Conservation (phyloP, 2,888 invertebrate genomes). For the Conus canariensis region DNA sequence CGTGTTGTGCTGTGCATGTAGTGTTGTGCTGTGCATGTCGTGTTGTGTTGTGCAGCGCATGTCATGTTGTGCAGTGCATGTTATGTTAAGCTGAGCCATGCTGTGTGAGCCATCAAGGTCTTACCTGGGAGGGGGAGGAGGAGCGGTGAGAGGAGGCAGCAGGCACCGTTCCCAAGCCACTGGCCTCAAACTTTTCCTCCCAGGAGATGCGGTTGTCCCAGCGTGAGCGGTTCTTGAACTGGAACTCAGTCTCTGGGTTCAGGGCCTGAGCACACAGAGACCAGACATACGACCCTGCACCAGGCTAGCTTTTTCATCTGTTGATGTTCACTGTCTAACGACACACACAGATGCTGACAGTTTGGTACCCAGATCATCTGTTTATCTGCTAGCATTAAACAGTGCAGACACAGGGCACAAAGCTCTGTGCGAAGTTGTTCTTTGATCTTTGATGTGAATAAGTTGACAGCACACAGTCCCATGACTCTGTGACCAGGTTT, state of each 20-base stretch:
- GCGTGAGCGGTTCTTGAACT: conserved; percentile 78
- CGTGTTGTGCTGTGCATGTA: no score
- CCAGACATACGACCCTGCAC: background rate
- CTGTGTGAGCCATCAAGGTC: background rate
- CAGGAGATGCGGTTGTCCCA: conserved; percentile 65
- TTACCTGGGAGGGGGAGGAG: background rate
- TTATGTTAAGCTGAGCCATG: no score
- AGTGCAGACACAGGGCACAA: no score
- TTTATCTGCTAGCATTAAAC: no score
- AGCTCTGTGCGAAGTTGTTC: no score
- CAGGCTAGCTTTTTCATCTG: background rate
- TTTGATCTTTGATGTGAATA: no score
- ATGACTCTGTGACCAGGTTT: no score
- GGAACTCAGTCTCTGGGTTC: conserved; percentile 79
- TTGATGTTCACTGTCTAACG: background rate
- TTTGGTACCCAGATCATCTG: background rate
- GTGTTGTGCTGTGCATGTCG: background rate
- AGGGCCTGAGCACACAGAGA: conserved; percentile 73
- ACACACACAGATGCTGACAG: background rate
- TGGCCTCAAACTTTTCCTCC: conserved; percentile 76
- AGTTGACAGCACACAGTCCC: no score
- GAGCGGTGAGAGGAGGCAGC: conserved; percentile 49
- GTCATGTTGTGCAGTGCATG: background rate
- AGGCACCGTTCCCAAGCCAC: conserved; percentile 58
- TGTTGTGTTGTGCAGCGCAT: background rate